Percentiles rank a stretch among this genome's conserved stretches.
Evolutionary conservation across 2,797 vertebrate species (phyloP).

Genomic region (Rhynchotus rufescens): DNA sequence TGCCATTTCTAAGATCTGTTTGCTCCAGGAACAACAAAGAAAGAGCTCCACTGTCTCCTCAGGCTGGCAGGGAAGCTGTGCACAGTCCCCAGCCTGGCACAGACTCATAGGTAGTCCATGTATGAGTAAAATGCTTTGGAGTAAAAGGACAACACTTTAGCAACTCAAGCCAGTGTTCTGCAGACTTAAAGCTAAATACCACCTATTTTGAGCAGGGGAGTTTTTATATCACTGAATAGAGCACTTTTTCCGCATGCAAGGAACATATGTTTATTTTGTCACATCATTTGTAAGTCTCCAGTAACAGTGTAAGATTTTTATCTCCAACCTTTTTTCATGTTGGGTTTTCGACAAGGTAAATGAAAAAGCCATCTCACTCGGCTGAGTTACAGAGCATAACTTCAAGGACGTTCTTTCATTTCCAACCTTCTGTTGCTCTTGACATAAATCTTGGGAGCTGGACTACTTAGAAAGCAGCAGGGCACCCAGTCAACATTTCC

Average conservation of each 20-base stretch:
- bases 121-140: neutral
- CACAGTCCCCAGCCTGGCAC: neutral
- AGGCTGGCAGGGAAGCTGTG: neutral
- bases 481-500: slow-evolving; percentile 67
- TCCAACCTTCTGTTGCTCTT: slow-evolving; percentile 64
- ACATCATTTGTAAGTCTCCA: slow-evolving; percentile 51
- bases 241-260: neutral
- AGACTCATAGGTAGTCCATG: fast-evolving
- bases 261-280: slow-evolving; percentile 32
- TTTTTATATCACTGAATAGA: neutral
- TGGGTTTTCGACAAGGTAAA: slow-evolving; percentile 46
- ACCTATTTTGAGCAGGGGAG: neutral
- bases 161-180: neutral
- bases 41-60: neutral
- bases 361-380: slow-evolving; percentile 43
- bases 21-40: neutral
- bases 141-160: neutral
- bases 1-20: neutral
- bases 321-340: slow-evolving; percentile 17
- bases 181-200: neutral
- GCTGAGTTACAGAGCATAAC: slow-evolving; percentile 48
- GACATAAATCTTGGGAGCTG: slow-evolving; percentile 67
- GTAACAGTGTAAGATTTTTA: slow-evolving; percentile 42
- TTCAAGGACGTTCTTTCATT: slow-evolving; percentile 67
- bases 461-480: slow-evolving; percentile 72